Conservation (phyloP, 2,888 invertebrate genomes). For the Pecten maximus region DNA sequence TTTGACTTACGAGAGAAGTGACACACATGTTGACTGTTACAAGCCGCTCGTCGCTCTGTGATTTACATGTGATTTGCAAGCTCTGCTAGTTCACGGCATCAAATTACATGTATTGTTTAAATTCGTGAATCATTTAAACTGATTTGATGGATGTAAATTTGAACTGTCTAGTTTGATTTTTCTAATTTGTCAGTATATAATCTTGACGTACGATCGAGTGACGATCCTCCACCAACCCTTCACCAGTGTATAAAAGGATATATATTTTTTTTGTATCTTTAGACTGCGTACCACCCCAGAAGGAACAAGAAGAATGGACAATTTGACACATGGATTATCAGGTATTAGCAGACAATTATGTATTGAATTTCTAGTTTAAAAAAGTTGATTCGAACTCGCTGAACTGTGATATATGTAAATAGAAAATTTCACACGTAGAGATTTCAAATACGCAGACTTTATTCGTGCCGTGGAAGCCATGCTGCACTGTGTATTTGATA, state of each 20-base stretch:
- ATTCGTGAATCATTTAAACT: conserved; percentile 25
- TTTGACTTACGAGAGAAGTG: conserved; percentile 15
- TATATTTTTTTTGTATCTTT: background rate
- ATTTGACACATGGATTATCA: conserved; percentile 27
- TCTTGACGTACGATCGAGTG: background rate
- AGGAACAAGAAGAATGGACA: background rate
- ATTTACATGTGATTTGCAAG: conserved; percentile 24
- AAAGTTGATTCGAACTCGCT: background rate
- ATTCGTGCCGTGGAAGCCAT: background rate
- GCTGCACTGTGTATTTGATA: background rate
- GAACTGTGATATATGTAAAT: background rate
- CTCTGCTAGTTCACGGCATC: conserved; percentile 4
- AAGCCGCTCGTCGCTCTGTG: background rate
- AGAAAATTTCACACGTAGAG: background rate
- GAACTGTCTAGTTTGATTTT: conserved; percentile 11
- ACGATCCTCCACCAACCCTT: background rate
- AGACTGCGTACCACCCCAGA: background rate
- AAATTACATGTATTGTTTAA: conserved; percentile 15
- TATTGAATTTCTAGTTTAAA: background rate
- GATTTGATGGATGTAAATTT: conserved; percentile 28
- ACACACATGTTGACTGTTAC: conserved; percentile 16
- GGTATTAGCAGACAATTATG: background rate
- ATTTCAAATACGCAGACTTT: background rate
- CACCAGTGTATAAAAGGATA: background rate
- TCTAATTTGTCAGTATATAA: background rate